phyloP scores from a whole-genome alignment of 2,113 vertebrate species.

The Suricata suricatta region DNA sequence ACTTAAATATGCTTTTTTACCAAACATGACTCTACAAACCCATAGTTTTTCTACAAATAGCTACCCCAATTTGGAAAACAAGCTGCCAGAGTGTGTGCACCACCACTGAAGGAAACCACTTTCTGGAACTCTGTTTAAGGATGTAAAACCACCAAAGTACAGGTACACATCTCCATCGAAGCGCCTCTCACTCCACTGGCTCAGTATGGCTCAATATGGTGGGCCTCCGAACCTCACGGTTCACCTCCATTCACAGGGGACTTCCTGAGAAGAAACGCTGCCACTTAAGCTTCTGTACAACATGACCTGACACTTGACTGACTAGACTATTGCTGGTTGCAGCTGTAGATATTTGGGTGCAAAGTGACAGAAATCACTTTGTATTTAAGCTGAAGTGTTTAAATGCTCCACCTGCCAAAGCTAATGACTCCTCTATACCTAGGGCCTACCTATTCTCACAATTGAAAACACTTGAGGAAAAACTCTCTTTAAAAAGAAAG shows the following conservation, averaged over 20 bases:
- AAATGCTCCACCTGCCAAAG: constrained; percentile 36
- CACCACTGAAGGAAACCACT: background rate
- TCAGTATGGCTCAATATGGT: background rate
- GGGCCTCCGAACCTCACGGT: background rate
- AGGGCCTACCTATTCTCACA: background rate
- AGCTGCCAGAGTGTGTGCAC: background rate
- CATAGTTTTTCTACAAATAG: background rate
- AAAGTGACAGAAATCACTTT: constrained; percentile 55
- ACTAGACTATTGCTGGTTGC: background rate
- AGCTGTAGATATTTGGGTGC: constrained; percentile 35
- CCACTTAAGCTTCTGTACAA: background rate
- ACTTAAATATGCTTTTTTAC: background rate
- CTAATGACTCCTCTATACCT: background rate
- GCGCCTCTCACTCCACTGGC: background rate
- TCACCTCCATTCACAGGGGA: background rate
- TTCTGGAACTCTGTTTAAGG: background rate
- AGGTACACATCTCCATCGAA: background rate
- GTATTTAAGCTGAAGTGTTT: constrained; percentile 21
- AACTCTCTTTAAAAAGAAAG: background rate
- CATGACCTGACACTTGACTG: background rate
- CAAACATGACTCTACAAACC: background rate
- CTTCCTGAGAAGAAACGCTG: background rate
- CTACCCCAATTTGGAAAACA: background rate
- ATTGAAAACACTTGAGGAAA: constrained; percentile 31
- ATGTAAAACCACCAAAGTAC: background rate